These are phyloP conservation scores for Andrena flavipes DNA, from an alignment of 2,888 invertebrate species.

Conservation along the genomic window DNA sequence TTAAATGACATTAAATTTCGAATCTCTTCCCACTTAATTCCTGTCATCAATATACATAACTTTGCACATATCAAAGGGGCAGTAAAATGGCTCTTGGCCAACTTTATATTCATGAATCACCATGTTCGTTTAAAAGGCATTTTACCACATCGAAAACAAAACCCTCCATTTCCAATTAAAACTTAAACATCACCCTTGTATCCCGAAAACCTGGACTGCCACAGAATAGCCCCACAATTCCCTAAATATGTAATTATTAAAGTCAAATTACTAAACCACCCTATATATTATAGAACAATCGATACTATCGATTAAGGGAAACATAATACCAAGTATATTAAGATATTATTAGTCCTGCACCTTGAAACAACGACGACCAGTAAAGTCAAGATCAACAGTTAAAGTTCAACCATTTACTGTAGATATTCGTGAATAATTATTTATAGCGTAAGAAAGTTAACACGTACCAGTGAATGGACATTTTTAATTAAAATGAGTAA, in stretches of 20 bases:
- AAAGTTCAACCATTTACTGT: neutral
- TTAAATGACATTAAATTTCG: neutral
- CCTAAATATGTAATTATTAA: neutral
- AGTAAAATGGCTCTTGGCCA: neutral
- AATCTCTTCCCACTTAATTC: neutral
- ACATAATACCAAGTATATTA: neutral
- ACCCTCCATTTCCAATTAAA: neutral
- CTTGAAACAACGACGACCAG: slow-evolving; percentile 9
- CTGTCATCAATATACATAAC: neutral
- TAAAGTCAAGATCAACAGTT: neutral
- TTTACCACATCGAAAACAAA: neutral
- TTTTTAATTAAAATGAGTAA: too few species aligned
- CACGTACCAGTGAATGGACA: too few species aligned
- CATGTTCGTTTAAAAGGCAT: neutral
- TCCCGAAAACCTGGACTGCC: neutral
- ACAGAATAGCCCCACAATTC: neutral
- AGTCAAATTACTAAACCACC: neutral
- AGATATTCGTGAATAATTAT: too few species aligned
- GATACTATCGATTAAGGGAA: neutral
- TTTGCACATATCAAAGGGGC: neutral
- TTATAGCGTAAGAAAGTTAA: too few species aligned
- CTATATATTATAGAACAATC: neutral
- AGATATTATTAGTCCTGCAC: slow-evolving; percentile 2
- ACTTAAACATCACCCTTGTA: neutral
- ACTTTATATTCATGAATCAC: neutral